Evolutionary conservation across 2,797 vertebrate species (phyloP).

Genomic region (Phataginus tricuspis): DNA sequence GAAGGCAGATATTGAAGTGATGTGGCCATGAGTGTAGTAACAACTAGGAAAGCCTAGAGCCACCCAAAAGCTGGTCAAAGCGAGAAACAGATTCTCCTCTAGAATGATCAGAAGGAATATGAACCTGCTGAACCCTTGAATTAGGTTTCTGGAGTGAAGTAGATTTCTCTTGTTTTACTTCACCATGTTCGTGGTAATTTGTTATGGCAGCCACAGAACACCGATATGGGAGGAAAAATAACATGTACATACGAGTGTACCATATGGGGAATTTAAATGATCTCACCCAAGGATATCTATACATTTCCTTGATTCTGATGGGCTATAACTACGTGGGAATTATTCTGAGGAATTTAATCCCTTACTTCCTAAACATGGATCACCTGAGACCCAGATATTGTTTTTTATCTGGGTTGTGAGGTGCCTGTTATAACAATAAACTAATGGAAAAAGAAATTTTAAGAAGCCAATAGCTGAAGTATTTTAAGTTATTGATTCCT

Average conservation of each 20-base stretch:
- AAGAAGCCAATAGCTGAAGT: not conserved
- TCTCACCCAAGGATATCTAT: not conserved
- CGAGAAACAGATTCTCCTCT: not conserved
- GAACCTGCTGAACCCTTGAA: not conserved
- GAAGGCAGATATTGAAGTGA: not conserved
- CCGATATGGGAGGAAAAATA: not conserved
- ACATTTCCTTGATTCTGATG: not conserved
- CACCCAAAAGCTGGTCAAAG: not conserved
- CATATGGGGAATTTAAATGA: not conserved
- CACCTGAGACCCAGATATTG: not conserved
- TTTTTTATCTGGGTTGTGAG: not conserved
- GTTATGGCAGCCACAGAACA: not conserved
- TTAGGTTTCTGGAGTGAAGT: not conserved
- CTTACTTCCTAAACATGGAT: not conserved
- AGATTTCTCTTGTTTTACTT: not conserved
- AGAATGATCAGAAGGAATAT: not conserved
- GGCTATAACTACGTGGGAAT: not conserved
- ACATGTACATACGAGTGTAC: not conserved
- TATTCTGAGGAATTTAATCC: constrained; percentile 15
- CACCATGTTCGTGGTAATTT: not conserved
- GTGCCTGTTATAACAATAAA: not conserved
- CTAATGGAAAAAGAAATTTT: not conserved
- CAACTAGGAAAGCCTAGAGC: not conserved
- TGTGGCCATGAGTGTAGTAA: not conserved
- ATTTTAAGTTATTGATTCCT: not conserved